Evolutionary conservation across 2,797 vertebrate species (phyloP).

Genomic region (Vultur gryphus): DNA sequence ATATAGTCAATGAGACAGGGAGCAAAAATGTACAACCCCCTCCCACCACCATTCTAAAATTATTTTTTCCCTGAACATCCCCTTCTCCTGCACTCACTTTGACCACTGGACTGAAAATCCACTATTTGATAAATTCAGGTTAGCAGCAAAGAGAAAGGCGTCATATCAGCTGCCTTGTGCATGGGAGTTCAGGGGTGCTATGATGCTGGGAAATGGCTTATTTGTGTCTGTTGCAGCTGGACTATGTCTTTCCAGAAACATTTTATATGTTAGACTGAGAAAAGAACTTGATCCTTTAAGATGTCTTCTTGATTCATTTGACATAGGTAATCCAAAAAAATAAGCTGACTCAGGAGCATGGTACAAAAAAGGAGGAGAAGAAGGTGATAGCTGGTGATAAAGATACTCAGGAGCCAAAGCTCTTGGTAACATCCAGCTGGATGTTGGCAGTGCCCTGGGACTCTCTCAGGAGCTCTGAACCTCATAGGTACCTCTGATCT

Average conservation of each 20-base stretch:
- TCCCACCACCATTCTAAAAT: not conserved
- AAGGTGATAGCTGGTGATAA: not conserved
- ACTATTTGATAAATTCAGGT: not conserved
- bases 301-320: not conserved
- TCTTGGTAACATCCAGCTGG: not conserved
- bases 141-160: not conserved
- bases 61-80: not conserved
- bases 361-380: not conserved
- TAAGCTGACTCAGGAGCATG: not conserved
- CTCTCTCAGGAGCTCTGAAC: not conserved
- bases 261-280: not conserved
- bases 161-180: not conserved
- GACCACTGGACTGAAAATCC: not conserved
- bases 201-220: not conserved
- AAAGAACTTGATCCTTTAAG: not conserved
- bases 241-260: not conserved
- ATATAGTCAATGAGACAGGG: not conserved
- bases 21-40: not conserved
- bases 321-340: not conserved
- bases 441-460: not conserved
- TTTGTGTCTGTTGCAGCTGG: not conserved
- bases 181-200: not conserved
- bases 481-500: not conserved
- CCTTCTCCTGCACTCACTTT: not conserved
- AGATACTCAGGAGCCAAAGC: not conserved